A percentile compares a stretch with the other conserved stretches of the same genome.
These are phyloP conservation scores for Bagarius yarrelli DNA, from an alignment of 2,113 vertebrate species.

Conservation along the genomic window DNA sequence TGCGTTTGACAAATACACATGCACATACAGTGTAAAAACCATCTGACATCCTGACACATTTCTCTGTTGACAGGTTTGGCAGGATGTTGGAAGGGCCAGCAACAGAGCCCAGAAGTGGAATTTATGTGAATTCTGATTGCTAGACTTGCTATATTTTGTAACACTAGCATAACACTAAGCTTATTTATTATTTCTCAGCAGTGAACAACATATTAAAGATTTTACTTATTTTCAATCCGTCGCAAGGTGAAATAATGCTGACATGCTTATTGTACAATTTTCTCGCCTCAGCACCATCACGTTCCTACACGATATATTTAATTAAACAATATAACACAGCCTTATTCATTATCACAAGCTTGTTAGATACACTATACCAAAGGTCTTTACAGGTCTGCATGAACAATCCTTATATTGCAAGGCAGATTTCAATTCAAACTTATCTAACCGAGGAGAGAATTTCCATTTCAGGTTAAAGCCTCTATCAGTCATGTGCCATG, in stretches of 20 bases:
- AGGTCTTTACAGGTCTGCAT: constrained; percentile 28
- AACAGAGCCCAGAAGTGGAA: constrained; percentile 45
- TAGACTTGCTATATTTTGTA: constrained; percentile 32
- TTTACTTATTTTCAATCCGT: constrained; percentile 20
- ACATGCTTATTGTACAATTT: constrained; percentile 1
- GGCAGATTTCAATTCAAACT: constrained; percentile 40
- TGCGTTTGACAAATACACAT: constrained; percentile 61
- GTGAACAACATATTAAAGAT: constrained; percentile 18
- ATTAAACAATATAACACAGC: constrained; percentile 40
- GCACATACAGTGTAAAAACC: constrained; percentile 56
- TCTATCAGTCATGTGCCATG: constrained; percentile 40
- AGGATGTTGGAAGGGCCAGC: constrained; percentile 48
- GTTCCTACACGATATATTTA: constrained; percentile 50
- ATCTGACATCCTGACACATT: constrained; percentile 63
- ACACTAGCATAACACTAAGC: background rate
- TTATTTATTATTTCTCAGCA: constrained; percentile 32
- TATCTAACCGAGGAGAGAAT: constrained; percentile 37
- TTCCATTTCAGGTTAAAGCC: constrained; percentile 51
- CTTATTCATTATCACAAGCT: constrained; percentile 29
- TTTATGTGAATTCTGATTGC: constrained; percentile 49
- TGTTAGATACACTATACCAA: constrained; percentile 12
- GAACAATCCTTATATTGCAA: constrained; percentile 32
- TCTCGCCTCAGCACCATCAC: background rate
- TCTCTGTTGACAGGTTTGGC: constrained; percentile 61
- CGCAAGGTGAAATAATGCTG: background rate